A percentile compares a stretch with the other conserved stretches of the same genome.
phyloP scores from a whole-genome alignment of 2,888 invertebrate species.

The Lucinisca nassula region DNA sequence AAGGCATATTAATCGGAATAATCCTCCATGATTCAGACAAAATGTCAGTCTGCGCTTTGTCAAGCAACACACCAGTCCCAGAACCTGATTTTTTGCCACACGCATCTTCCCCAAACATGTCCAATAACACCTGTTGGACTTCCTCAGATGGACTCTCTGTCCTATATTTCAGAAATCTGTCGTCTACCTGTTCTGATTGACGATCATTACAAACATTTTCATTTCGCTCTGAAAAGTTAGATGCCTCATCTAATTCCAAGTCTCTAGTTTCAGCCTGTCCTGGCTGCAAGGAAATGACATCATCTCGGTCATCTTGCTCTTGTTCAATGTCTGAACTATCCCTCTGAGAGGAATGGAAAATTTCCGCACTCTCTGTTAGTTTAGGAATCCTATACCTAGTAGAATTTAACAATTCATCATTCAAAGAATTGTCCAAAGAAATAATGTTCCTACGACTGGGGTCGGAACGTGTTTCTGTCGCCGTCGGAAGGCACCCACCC shows the following conservation, averaged over 20 bases:
- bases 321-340: too few species aligned
- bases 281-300: neutral
- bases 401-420: neutral
- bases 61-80: neutral
- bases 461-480: neutral
- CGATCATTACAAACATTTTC: too few species aligned
- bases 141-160: neutral
- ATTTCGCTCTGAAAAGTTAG: too few species aligned
- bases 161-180: neutral
- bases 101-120: neutral
- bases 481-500: neutral
- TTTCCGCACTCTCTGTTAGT: too few species aligned
- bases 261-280: neutral
- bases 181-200: too few species aligned
- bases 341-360: too few species aligned
- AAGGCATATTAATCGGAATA: neutral
- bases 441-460: neutral
- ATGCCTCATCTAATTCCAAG: too few species aligned
- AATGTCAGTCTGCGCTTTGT: neutral
- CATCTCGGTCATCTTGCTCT: too few species aligned
- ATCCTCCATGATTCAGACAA: neutral
- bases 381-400: too few species aligned
- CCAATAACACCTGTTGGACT: neutral
- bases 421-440: neutral
- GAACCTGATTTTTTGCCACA: neutral